Conservation (phyloP, 2,113 vertebrate genomes). For the Hassar affinis region DNA sequence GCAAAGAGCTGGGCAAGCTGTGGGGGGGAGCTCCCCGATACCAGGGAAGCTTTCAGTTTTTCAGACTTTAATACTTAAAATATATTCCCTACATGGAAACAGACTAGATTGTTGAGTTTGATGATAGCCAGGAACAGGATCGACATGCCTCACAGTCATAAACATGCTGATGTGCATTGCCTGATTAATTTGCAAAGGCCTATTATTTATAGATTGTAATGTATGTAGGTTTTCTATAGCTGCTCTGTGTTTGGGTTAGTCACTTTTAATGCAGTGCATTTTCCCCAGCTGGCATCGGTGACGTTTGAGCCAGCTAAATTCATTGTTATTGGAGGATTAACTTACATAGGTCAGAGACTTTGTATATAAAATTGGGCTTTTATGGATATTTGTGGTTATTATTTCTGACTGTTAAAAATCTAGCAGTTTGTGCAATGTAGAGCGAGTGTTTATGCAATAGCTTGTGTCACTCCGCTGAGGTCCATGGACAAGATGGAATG, state of each 20-base stretch:
- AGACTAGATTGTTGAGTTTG: conserved; percentile 2
- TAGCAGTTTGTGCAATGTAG: conserved; percentile 42
- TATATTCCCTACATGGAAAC: conserved; percentile 28
- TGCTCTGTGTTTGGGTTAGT: conserved; percentile 33
- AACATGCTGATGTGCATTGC: conserved; percentile 18
- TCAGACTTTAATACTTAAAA: conserved; percentile 56
- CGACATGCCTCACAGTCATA: conserved; percentile 17
- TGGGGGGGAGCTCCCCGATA: conserved; percentile 31
- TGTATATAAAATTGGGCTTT: conserved; percentile 48
- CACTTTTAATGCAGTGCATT: conserved; percentile 46
- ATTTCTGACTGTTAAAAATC: conserved; percentile 50
- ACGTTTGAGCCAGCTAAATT: conserved; percentile 38
- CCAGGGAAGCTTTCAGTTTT: conserved; percentile 31
- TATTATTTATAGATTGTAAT: conserved; percentile 33
- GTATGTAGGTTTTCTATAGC: conserved; percentile 28
- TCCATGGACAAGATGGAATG: conserved; percentile 29
- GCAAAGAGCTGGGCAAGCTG: conserved; percentile 57
- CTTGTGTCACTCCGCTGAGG: conserved; percentile 35
- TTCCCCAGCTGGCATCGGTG: conserved; percentile 42
- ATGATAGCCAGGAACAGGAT: not conserved
- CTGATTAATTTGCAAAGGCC: conserved; percentile 40
- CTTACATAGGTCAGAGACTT: conserved; percentile 44
- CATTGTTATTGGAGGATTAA: conserved; percentile 43
- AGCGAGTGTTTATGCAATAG: conserved; percentile 36
- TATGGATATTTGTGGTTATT: conserved; percentile 51